A percentile compares a stretch with the other conserved stretches of the same genome.
Conservation (phyloP, 2,797 vertebrate genomes). For the Aphelocoma californica region DNA sequence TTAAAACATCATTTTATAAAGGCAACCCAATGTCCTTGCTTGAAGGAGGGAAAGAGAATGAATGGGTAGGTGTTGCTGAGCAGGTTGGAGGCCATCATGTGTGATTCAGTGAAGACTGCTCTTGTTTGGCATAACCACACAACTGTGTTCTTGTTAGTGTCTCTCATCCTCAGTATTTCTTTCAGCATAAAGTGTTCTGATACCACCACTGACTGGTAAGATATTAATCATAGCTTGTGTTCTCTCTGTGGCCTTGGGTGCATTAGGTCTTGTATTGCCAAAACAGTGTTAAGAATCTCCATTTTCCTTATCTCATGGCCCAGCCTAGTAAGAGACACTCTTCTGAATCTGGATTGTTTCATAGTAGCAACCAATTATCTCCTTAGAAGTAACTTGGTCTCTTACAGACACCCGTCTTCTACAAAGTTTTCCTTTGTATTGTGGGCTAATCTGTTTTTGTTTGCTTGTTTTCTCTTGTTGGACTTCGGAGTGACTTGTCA, state of each 20-base stretch:
- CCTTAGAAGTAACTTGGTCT: neutral
- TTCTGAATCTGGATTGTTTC: neutral
- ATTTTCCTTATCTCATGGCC: neutral
- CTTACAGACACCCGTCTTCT: rapidly evolving
- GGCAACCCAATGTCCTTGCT: neutral
- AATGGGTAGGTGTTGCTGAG: neutral
- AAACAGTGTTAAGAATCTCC: neutral
- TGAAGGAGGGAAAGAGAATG: neutral
- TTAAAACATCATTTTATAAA: neutral
- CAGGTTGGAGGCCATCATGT: rapidly evolving
- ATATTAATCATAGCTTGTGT: neutral
- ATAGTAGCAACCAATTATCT: neutral
- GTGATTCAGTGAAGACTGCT: neutral
- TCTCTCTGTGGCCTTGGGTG: neutral
- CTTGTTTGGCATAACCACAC: neutral
- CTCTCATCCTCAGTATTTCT: neutral
- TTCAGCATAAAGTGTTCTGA: neutral
- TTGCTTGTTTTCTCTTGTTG: neutral
- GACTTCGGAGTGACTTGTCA: neutral
- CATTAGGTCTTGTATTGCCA: neutral
- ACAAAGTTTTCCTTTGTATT: neutral
- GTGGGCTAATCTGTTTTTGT: neutral
- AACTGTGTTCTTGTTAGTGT: neutral
- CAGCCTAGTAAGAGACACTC: neutral
- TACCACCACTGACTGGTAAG: neutral